phyloP scores from a whole-genome alignment of 2,113 vertebrate species.

The Oncorhynchus masou region DNA sequence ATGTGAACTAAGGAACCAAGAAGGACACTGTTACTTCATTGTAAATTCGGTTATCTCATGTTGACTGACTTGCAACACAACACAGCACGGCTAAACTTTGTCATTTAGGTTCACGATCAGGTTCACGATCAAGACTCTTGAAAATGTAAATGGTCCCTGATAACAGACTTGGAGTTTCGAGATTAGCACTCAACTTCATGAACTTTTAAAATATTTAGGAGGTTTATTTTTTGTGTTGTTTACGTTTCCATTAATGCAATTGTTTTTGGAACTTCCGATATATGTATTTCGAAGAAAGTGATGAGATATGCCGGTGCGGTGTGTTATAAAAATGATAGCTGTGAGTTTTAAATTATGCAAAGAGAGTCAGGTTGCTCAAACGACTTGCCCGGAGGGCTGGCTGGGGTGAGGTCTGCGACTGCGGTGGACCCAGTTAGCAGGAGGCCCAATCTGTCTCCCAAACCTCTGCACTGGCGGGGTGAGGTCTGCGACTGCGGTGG shows the following conservation, averaged over 20 bases:
- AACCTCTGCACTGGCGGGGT: slow-evolving; percentile 60
- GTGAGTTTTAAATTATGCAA: slow-evolving; percentile 48
- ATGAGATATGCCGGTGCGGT: neutral
- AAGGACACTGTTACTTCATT: slow-evolving; percentile 41
- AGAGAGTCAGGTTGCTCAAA: slow-evolving; percentile 46
- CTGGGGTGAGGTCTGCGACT: slow-evolving; percentile 54
- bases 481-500: slow-evolving; percentile 51
- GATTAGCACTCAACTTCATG: too few species aligned
- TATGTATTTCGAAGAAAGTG: neutral
- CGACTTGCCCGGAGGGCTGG: slow-evolving; percentile 57
- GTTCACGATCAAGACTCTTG: too few species aligned
- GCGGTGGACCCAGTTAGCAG: slow-evolving; percentile 57
- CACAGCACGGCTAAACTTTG: too few species aligned
- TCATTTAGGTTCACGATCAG: too few species aligned
- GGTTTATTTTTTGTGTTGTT: neutral
- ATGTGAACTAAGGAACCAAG: slow-evolving; percentile 54
- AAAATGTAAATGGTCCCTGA: too few species aligned
- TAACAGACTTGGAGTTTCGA: too few species aligned
- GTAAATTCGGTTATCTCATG: neutral
- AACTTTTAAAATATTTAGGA: too few species aligned
- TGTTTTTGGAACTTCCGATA: too few species aligned
- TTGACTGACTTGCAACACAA: too few species aligned
- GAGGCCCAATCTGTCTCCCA: slow-evolving; percentile 71
- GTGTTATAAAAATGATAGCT: neutral
- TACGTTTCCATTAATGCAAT: slow-evolving; percentile 12